Conservation (phyloP, 2,888 invertebrate genomes). For the Euphydryas editha region DNA sequence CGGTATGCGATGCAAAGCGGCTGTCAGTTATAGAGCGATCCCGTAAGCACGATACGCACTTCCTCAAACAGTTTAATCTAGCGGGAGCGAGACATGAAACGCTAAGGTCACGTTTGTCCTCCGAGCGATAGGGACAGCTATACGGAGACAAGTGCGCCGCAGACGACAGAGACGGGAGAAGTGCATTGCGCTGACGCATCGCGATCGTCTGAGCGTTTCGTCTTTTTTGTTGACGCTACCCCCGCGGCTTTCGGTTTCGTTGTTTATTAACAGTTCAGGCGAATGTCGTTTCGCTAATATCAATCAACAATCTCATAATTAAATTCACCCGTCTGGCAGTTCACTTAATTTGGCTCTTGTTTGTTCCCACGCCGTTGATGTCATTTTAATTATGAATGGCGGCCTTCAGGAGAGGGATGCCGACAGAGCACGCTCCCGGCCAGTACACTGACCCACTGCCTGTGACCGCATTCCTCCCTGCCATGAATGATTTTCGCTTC, state of each 20-base stretch:
- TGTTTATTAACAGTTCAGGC: conserved; percentile 59
- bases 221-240: conserved; percentile 66
- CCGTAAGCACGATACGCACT: conserved; percentile 67
- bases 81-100: conserved; percentile 47
- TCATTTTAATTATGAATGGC: conserved; percentile 78
- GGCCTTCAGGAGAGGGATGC: conserved; percentile 61
- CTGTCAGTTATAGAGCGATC: conserved; percentile 58
- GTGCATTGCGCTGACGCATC: conserved; percentile 80
- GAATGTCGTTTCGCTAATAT: conserved; percentile 68
- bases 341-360: conserved; percentile 70
- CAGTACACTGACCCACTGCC: conserved; percentile 74
- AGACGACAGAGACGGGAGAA: conserved; percentile 53
- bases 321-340: conserved; percentile 74
- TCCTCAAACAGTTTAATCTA: conserved; percentile 65
- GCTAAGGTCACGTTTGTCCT: conserved; percentile 38
- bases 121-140: conserved; percentile 52
- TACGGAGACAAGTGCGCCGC: conserved; percentile 63
- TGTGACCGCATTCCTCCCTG: conserved; percentile 58
- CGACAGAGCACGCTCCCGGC: conserved; percentile 51
- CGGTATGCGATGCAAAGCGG: conserved; percentile 71
- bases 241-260: conserved; percentile 71
- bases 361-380: conserved; percentile 81
- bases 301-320: conserved; percentile 66
- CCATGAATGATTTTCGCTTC: conserved; percentile 66
- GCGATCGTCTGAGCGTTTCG: conserved; percentile 68